Evolutionary conservation across 2,888 invertebrate species (phyloP).

Genomic region (Troides aeacus): DNA sequence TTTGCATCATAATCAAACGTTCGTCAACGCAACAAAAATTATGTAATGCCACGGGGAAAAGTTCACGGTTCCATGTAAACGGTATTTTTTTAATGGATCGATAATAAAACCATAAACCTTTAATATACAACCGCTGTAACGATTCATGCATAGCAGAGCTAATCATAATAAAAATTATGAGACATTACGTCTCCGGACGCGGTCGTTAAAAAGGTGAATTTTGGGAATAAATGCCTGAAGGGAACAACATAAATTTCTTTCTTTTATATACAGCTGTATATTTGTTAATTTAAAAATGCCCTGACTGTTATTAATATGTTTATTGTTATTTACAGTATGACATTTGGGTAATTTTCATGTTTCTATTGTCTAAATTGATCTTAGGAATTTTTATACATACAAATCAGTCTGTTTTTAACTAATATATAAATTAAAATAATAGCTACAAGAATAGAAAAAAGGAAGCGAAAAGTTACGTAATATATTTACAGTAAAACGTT

Average conservation of each 20-base stretch:
- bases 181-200: conserved; percentile 1
- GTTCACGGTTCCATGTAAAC: conserved; percentile 35
- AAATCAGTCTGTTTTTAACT: too few relatives aligned
- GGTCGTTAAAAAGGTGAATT: conserved; percentile 14
- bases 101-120: conserved; percentile 18
- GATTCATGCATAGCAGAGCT: conserved; percentile 8
- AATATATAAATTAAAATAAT: too few relatives aligned
- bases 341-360: too few relatives aligned
- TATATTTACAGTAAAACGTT: too few relatives aligned
- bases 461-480: too few relatives aligned
- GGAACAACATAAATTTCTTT: conserved; percentile 3
- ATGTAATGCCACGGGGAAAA: conserved; percentile 57
- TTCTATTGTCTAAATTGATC: too few relatives aligned
- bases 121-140: conserved; percentile 3
- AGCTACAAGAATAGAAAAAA: too few relatives aligned
- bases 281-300: too few relatives aligned
- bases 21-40: conserved; percentile 56
- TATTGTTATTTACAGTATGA: too few relatives aligned
- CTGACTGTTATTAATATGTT: too few relatives aligned
- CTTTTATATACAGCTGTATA: background rate
- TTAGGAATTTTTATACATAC: too few relatives aligned
- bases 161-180: conserved; percentile 17
- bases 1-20: conserved; percentile 63
- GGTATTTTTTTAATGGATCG: conserved; percentile 8
- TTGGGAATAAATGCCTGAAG: background rate